These are phyloP conservation scores for Acanthiza pusilla DNA, from an alignment of 2,797 vertebrate genomes.

Conservation along the genomic window DNA sequence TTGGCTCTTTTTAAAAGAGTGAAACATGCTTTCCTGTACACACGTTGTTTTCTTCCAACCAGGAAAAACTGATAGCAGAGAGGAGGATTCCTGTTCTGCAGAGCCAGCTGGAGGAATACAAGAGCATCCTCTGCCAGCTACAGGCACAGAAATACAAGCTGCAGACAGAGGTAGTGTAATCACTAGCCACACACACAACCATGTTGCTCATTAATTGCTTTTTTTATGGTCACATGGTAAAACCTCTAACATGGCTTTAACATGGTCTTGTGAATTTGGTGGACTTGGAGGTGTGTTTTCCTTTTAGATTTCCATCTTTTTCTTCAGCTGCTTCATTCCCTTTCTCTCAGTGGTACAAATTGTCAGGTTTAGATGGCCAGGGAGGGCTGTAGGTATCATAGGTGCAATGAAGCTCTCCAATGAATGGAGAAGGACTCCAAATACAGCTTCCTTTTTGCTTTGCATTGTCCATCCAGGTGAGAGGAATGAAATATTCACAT, in stretches of 20 bases:
- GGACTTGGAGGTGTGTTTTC: not conserved
- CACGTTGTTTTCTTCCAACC: conserved; percentile 26
- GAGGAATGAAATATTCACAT: not conserved
- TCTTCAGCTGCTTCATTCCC: not conserved
- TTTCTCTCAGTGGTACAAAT: not conserved
- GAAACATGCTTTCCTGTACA: not conserved
- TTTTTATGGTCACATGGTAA: not conserved
- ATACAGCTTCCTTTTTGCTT: not conserved
- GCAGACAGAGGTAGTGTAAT: conserved; percentile 82
- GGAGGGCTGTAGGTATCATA: not conserved
- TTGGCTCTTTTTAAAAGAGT: not conserved
- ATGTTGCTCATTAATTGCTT: not conserved
- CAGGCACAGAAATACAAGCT: conserved; percentile 86
- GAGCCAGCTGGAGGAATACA: conserved; percentile 88
- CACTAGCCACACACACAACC: not conserved
- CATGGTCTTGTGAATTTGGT: not conserved
- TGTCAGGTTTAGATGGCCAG: not conserved
- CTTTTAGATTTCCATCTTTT: not conserved
- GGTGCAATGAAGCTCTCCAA: not conserved
- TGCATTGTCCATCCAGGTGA: fast-evolving
- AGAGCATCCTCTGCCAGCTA: conserved; percentile 86
- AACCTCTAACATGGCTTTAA: not conserved
- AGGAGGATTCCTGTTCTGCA: conserved; percentile 81
- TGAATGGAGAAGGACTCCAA: not conserved
- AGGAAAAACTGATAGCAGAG: conserved; percentile 86